Percentiles rank a stretch among this genome's conserved stretches.
phyloP scores from a whole-genome alignment of 2,113 vertebrate genomes.

The Onychostoma macrolepis region DNA sequence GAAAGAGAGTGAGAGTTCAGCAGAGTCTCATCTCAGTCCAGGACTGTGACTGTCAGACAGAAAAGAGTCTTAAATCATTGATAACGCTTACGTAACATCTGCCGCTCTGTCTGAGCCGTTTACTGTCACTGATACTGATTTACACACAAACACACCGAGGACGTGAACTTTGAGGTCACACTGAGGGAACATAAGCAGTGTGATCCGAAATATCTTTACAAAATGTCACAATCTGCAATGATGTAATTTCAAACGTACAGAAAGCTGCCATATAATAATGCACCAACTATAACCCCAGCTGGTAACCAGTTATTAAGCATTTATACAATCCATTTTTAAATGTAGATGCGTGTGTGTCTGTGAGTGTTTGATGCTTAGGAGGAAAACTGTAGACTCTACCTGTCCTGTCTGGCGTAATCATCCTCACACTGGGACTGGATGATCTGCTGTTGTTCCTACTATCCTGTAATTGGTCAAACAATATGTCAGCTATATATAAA shows the following conservation, averaged over 20 bases:
- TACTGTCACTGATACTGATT: neutral
- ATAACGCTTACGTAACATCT: constrained; percentile 54
- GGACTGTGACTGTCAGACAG: neutral
- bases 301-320: neutral
- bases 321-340: neutral
- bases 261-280: neutral
- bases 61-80: constrained; percentile 19
- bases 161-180: neutral
- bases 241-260: neutral
- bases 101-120: constrained; percentile 7
- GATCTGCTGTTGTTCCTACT: constrained; percentile 93
- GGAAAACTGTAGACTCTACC: constrained; percentile 85
- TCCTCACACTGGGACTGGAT: constrained; percentile 95
- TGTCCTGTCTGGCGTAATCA: constrained; percentile 92
- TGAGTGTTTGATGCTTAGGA: constrained; percentile 77
- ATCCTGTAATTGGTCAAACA: constrained; percentile 75
- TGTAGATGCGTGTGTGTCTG: neutral
- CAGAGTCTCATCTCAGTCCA: constrained; percentile 6
- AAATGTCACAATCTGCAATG: neutral
- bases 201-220: neutral
- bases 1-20: constrained; percentile 12
- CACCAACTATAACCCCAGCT: neutral
- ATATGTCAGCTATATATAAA: neutral
- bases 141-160: constrained; percentile 6
- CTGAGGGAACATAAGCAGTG: neutral